Base-by-base conservation (phyloP, 1,140 invertebrate genomes). In the Apis dorsata region DNA sequence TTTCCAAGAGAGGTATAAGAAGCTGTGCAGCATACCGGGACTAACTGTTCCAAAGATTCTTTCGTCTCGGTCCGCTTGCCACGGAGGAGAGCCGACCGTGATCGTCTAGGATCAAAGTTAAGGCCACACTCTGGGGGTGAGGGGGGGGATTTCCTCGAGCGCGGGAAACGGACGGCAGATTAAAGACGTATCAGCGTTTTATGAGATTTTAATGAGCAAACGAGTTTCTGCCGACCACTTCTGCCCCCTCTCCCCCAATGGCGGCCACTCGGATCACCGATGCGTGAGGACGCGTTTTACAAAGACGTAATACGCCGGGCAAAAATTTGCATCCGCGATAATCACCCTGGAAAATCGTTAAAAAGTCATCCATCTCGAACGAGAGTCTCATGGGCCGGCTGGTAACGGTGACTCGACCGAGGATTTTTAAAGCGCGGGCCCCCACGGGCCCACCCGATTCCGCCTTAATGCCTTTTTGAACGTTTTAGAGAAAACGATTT, bases 11-110 rank as follows among this genome's bases (percentile, higher is more conserved):
- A 79, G 19, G 53, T 44, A 68, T 72, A 19, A 80, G 74, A 63
- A 57, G 44, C 55, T 17, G 49, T 51, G 11, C 71, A 68, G 68
- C 75, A 63, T 81, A 75, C 76, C 82, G 12, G 49, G 72, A 34
- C 53, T 87, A 87, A 87, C 87, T 85, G 85, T 87, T 75, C 75
- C 72, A 62, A 68, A 53, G 86, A 79, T 88, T 87, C 87, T 83
- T 87, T 87, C 86, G 85, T 78, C 63, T 70, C 86, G 86, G 76
- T 87, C 68, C 81, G 83, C 77, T 77, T 80, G 72, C 44, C 81
- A 85, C 74, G 81, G 34, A 68, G 74, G 76, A 74, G 73, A 75
- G 84, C 13, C 62, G 49, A 5, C 72, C 74, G 69, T 71, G 73
- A 70, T 80, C 81, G 78, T 21, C 83, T 87, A 81, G 66, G 63